Percentiles rank a stretch among this genome's conserved stretches.
Conservation (phyloP, 2,797 vertebrate genomes). For the Gambelia wislizenii region DNA sequence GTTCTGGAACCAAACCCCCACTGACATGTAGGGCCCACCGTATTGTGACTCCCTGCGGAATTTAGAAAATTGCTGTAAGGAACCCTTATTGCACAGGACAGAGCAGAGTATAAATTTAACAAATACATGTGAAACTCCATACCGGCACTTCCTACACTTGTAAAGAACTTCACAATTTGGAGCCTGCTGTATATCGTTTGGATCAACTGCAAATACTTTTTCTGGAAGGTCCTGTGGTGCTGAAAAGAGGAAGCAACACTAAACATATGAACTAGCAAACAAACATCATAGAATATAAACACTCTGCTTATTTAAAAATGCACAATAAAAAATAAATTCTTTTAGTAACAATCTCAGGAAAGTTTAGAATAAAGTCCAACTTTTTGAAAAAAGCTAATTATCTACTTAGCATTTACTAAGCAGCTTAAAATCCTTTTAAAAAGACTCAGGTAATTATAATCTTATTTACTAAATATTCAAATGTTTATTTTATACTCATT, state of each 20-base stretch:
- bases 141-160: slow-evolving; percentile 97
- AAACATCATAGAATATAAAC: not conserved
- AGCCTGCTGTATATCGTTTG: slow-evolving; percentile 73
- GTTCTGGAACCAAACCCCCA: too few species aligned
- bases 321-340: too few species aligned
- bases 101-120: not conserved
- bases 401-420: not conserved
- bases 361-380: not conserved
- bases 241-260: slow-evolving; percentile 59
- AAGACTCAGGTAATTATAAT: not conserved
- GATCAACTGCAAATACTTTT: slow-evolving; percentile 92
- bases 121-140: slow-evolving; percentile 11
- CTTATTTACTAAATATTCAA: not conserved
- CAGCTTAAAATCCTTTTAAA: too few species aligned
- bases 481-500: not conserved
- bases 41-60: not conserved
- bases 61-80: not conserved
- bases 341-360: not conserved
- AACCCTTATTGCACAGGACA: not conserved
- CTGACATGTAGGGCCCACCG: too few species aligned
- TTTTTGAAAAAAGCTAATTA: not conserved
- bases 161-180: slow-evolving; percentile 84
- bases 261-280: not conserved
- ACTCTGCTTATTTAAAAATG: not conserved
- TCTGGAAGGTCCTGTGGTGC: slow-evolving; percentile 86